phyloP scores from a whole-genome alignment of 2,113 vertebrate species.

The Sardina pilchardus region DNA sequence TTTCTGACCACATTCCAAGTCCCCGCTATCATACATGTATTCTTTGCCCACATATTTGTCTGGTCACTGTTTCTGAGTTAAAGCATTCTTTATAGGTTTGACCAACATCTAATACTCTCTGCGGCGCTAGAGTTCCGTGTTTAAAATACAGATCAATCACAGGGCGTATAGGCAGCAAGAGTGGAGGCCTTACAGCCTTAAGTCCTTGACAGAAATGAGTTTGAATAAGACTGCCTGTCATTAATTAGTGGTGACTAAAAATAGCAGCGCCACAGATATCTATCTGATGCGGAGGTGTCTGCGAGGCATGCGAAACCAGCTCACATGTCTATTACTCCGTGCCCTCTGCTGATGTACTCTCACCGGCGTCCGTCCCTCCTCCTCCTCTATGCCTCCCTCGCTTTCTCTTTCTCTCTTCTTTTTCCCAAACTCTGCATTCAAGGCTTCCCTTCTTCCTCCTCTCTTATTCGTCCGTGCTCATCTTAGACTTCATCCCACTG shows the following conservation, averaged over 20 bases:
- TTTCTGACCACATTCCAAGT: background rate
- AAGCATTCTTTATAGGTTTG: background rate
- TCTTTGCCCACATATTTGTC: background rate
- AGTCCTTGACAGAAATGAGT: slow-evolving; percentile 34
- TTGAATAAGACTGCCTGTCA: slow-evolving; percentile 40
- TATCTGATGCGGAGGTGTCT: slow-evolving; percentile 34
- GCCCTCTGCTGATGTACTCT: background rate
- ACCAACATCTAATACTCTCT: background rate
- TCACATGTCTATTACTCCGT: slow-evolving; percentile 5
- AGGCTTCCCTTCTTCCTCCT: slow-evolving; percentile 41
- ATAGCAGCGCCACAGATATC: slow-evolving; percentile 42
- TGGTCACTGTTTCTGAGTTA: background rate
- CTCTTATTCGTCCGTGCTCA: slow-evolving; percentile 49
- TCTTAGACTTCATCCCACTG: slow-evolving; percentile 44
- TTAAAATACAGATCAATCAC: background rate
- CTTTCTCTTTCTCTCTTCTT: background rate
- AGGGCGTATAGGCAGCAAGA: background rate
- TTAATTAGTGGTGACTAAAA: slow-evolving; percentile 50
- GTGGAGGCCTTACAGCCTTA: background rate
- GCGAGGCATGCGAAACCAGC: background rate
- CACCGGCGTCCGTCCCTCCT: background rate
- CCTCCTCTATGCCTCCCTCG: background rate
- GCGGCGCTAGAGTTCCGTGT: too few relatives aligned
- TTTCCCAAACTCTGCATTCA: slow-evolving; percentile 49
- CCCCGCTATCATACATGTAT: background rate